Conservation (phyloP, 2,797 vertebrate genomes). For the Spondyliosoma cantharus region DNA sequence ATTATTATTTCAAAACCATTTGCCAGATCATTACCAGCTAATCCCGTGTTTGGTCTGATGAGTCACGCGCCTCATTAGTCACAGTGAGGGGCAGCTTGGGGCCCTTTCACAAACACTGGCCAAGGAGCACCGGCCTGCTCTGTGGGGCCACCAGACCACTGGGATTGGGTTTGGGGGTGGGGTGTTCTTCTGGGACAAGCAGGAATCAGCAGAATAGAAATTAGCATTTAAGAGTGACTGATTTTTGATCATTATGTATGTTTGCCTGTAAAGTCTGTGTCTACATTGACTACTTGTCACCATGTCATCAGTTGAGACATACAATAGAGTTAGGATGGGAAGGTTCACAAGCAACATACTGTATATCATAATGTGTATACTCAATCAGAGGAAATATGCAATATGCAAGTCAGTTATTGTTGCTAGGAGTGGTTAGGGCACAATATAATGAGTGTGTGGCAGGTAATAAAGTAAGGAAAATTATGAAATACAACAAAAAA, state of each 20-base stretch:
- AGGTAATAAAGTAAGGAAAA: neutral
- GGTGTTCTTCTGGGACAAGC: conserved; percentile 18
- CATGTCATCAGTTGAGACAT: neutral
- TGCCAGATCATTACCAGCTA: conserved; percentile 85
- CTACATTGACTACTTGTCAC: neutral
- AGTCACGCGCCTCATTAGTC: conserved; percentile 85
- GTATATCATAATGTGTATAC: neutral
- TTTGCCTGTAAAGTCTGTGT: conserved; percentile 6
- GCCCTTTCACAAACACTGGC: conserved; percentile 71
- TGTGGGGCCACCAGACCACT: conserved; percentile 38
- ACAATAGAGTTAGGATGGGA: neutral
- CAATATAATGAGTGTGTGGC: neutral
- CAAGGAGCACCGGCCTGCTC: conserved; percentile 57
- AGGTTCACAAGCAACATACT: neutral
- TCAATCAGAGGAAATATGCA: neutral
- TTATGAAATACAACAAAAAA: too few species aligned
- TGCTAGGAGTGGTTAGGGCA: neutral
- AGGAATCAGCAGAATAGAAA: conserved; percentile 32
- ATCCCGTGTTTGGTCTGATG: conserved; percentile 84
- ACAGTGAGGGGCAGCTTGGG: conserved; percentile 69
- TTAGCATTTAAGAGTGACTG: conserved; percentile 28
- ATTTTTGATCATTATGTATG: conserved; percentile 25
- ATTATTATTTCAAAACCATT: conserved; percentile 87
- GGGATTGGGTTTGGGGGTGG: conserved; percentile 11
- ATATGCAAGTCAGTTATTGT: neutral